These are phyloP conservation scores for Pseudachorutes palmiensis DNA, from an alignment of 1,140 invertebrate genomes.

Conservation along the genomic window DNA sequence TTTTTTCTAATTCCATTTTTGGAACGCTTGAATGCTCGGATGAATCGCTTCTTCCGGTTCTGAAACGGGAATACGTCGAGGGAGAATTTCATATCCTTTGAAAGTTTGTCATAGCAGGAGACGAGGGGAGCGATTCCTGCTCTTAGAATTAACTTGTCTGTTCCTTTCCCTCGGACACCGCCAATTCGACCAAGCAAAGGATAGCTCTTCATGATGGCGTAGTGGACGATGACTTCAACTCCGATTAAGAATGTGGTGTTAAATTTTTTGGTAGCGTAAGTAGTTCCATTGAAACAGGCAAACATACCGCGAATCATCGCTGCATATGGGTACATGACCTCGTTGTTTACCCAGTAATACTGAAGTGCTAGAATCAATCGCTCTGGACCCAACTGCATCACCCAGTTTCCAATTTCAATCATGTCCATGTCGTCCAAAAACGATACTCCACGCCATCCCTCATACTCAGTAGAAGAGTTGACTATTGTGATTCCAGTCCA, in stretches of 20 bases:
- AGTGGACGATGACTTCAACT: not conserved
- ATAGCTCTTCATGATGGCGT: not conserved
- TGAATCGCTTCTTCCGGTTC: not conserved
- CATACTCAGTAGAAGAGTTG: not conserved
- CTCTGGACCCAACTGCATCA: not conserved
- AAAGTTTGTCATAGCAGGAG: not conserved
- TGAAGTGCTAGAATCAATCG: not conserved
- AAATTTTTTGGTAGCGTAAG: not conserved
- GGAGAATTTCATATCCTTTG: not conserved
- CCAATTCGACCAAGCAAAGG: constrained; percentile 10
- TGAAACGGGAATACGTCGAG: not conserved
- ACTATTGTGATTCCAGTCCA: too few relatives aligned
- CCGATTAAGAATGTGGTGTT: not conserved
- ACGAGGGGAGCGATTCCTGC: not conserved
- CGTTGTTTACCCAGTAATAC: not conserved
- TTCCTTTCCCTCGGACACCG: constrained; percentile 17
- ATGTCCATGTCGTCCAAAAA: not conserved
- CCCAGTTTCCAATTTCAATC: not conserved
- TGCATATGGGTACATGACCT: not conserved
- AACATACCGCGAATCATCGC: not conserved
- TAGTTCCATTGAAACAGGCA: not conserved
- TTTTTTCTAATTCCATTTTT: not conserved
- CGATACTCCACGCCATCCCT: not conserved
- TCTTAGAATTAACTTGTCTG: not conserved
- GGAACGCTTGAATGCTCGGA: not conserved